Evolutionary conservation across 2,797 vertebrate species (phyloP), one percentile per base, ranked within the genome.

Genomic region (Pantherophis vulpinus): DNA sequence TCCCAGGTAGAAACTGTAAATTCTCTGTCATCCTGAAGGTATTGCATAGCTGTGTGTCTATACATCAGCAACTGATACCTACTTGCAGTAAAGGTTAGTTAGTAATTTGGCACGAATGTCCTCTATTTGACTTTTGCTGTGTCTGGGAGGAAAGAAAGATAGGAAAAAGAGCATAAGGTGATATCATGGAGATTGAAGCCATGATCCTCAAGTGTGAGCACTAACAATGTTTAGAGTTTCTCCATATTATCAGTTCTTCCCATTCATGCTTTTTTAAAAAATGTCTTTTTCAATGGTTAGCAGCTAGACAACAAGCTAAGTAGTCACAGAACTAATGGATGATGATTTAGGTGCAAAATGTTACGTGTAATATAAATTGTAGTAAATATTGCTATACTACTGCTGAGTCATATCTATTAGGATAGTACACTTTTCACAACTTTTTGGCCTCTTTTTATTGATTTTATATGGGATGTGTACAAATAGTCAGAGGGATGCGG

Each of bases 41-140:
- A 89, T 93, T 96, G 95, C 93, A 96, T 79, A 27, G 7, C 14
- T 92, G 42, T 94, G 90, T 94, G 91, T 92, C 95, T 90, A 95
- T 95, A 60, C 14, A 94, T 55, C 94, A 90, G 96, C 96, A 97
- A 94, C 1, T 96, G 96, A 96, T 95, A 95, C 90, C 90, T 89
- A 58, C 86, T 94, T 95, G 60, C 25, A 93, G 32, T 93, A 61
- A 92, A 96, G 92, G 88, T 51, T 92, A 25, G 58, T 91, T 29
- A 97, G 89, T 95, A 97, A 96, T 91, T 94, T 95, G 95, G 95
- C 86, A 95, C 88, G 94, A 70, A 16, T 96, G 93, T 90, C 94
- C 95, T 96, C 95, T 95, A 91, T 95, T 96, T 97, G 96, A 97
- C 94, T 95, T 96, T 95, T 95, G 83, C 86, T 95, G 63, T 60